Evolutionary conservation across 2,797 vertebrate genomes (phyloP), one percentile per base, ranked within the genome.

Genomic region (Petrocephalus sullivani): DNA sequence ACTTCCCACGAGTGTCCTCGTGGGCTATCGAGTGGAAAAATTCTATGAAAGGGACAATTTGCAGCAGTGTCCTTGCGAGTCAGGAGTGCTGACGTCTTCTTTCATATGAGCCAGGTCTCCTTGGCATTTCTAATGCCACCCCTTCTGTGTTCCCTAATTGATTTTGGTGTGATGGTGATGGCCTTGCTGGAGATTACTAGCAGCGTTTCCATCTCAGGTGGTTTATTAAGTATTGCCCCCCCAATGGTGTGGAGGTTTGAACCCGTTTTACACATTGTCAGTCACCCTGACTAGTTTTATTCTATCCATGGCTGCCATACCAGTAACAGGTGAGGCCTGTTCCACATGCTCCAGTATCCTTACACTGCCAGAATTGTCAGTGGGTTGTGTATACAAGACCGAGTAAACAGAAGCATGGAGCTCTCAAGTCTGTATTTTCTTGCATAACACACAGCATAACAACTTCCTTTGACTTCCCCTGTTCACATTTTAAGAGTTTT

Each of bases 401-500:
- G n/a, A 78, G 71, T 49, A 41, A 49, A 78, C n/a, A 78, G 16
- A 49, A 78, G 41, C 19, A 3, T 28, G 41, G 71, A 78, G 71
- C 71, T n/a, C 7, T 9, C 41, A 78, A 19, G 3, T 78, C 19
- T 37, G n/a, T 49, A 71, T 16, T 49, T 78, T n/a, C 7, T 78
- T 16, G 28, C 37, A 49, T 37, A 78, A 46, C n/a, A n/a, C 46
- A 49, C 71, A n/a, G 71, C 4, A 37, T 28, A 28, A 49, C 19
- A 1, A 23, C 41, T 53, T 41, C 1, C 0, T 4, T 51, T 83
- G 81, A 83, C 10, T 28, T n/a, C 49, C 23, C 21, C 8, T 49
- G 12, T 84, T 53, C 81, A 23, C 51, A 54, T 84, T 84, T 53
- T 84, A 53, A 99, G 98, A 94, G 95, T 92, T 99, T 99, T 92